Conservation (phyloP, 1,140 invertebrate genomes). For the Agraylea sexmaculata region DNA sequence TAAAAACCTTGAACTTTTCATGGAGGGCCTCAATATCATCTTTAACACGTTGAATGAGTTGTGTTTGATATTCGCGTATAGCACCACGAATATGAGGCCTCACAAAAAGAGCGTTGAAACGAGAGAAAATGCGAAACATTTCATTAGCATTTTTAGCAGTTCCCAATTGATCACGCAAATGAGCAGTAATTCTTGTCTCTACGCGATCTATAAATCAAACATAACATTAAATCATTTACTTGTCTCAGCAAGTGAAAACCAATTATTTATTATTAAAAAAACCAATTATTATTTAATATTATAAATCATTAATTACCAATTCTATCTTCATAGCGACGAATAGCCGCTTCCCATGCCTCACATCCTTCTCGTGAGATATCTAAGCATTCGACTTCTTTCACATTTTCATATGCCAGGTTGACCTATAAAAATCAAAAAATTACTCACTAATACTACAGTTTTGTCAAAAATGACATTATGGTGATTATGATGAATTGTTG, state of each 20-base stretch:
- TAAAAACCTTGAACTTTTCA: slow-evolving; percentile 88
- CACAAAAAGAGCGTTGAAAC: slow-evolving; percentile 97
- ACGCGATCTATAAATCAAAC: slow-evolving; percentile 56
- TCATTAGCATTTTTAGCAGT: slow-evolving; percentile 99
- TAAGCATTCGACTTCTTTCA: slow-evolving; percentile 96
- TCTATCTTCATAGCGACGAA: slow-evolving; percentile 89
- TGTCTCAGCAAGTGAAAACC: not conserved
- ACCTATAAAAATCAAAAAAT: slow-evolving; percentile 52
- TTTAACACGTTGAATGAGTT: slow-evolving; percentile 96
- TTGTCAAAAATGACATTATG: not conserved
- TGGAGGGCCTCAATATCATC: slow-evolving; percentile 97
- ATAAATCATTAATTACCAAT: slow-evolving; percentile 51
- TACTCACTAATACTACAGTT: slow-evolving; percentile 8
- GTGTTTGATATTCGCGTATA: slow-evolving; percentile 97
- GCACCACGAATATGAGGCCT: slow-evolving; percentile 96
- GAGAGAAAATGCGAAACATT: slow-evolving; percentile 97
- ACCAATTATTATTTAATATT: slow-evolving; percentile 1
- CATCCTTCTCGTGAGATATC: slow-evolving; percentile 94
- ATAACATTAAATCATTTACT: slow-evolving; percentile 8
- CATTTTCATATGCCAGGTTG: slow-evolving; percentile 94
- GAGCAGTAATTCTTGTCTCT: slow-evolving; percentile 93
- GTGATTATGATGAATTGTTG: not conserved
- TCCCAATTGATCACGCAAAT: slow-evolving; percentile 91
- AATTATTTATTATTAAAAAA: slow-evolving; percentile 2
- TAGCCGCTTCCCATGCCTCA: slow-evolving; percentile 95